phyloP scores from a whole-genome alignment of 1,140 invertebrate species.

The Agraylea sexmaculata region DNA sequence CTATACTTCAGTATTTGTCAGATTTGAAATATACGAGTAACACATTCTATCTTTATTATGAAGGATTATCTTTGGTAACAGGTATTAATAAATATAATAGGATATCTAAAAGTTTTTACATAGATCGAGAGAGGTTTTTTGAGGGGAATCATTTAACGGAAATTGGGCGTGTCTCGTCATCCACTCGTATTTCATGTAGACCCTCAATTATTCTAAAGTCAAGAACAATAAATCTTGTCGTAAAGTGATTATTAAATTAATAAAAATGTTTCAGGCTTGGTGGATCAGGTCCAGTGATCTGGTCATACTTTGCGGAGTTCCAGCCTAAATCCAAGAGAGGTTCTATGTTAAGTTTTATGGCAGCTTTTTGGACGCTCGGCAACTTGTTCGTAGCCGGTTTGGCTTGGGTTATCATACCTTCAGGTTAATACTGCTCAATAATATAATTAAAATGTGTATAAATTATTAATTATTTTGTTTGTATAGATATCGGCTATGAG shows the following conservation, averaged over 20 bases:
- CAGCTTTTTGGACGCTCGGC: constrained; percentile 86
- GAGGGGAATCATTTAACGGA: no score
- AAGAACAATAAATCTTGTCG: no score
- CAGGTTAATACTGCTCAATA: constrained; percentile 25
- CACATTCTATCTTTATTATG: no score
- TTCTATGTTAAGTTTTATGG: constrained; percentile 83
- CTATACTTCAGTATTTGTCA: no score
- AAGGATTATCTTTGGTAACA: no score
- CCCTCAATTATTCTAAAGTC: no score
- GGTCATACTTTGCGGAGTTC: constrained; percentile 92
- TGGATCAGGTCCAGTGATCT: constrained; percentile 88
- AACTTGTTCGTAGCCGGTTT: constrained; percentile 78
- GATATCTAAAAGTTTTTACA: no score
- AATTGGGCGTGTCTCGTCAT: no score
- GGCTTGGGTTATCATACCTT: constrained; percentile 79
- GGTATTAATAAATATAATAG: no score
- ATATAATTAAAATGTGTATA: neutral
- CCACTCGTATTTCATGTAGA: no score
- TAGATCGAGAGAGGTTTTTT: no score
- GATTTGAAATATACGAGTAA: no score
- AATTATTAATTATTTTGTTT: constrained; percentile 8
- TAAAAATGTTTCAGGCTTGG: constrained; percentile 66
- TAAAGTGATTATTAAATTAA: constrained; percentile 3
- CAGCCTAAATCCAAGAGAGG: constrained; percentile 81
- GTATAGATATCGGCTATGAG: constrained; percentile 52